Evolutionary conservation across 1,140 invertebrate genomes (phyloP).

Genomic region (Drosophila ogumai): DNA sequence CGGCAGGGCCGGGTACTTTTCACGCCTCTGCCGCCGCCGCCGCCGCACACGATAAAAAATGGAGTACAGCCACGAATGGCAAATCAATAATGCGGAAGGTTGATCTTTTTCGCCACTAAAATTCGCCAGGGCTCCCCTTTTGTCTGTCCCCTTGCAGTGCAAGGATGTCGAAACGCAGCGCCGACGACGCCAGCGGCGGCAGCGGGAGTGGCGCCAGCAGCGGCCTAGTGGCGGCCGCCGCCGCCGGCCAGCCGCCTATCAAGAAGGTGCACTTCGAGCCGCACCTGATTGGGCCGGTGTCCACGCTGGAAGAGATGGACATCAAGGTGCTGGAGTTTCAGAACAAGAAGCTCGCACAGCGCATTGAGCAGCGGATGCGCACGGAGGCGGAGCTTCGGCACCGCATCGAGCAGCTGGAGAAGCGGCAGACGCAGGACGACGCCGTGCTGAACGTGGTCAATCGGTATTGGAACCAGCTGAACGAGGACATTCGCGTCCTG

Average conservation of each 20-base stretch:
- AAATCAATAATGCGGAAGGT: constrained; percentile 74
- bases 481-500: constrained; percentile 97
- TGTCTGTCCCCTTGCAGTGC: constrained; percentile 38
- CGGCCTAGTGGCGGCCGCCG: constrained; percentile 67
- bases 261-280: constrained; percentile 98
- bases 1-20: constrained; percentile 7
- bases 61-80: constrained; percentile 75
- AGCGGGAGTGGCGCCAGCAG: constrained; percentile 77
- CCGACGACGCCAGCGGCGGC: constrained; percentile 86
- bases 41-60: constrained; percentile 63
- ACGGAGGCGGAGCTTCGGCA: constrained; percentile 95
- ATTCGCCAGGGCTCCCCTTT: constrained; percentile 2
- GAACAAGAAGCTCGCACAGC: constrained; percentile 97
- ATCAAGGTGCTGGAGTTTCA: constrained; percentile 98
- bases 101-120: constrained; percentile 30
- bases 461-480: constrained; percentile 98
- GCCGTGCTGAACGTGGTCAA: constrained; percentile 99
- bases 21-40: constrained; percentile 30
- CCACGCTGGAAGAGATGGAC: constrained; percentile 98
- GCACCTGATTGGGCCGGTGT: constrained; percentile 95
- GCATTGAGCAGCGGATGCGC: constrained; percentile 95
- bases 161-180: constrained; percentile 90
- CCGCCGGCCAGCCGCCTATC: constrained; percentile 88
- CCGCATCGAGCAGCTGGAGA: constrained; percentile 98
- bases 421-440: constrained; percentile 98